These are phyloP conservation scores for Parnassius mnemosyne DNA, from an alignment of 2,888 invertebrate genomes.

Conservation along the genomic window DNA sequence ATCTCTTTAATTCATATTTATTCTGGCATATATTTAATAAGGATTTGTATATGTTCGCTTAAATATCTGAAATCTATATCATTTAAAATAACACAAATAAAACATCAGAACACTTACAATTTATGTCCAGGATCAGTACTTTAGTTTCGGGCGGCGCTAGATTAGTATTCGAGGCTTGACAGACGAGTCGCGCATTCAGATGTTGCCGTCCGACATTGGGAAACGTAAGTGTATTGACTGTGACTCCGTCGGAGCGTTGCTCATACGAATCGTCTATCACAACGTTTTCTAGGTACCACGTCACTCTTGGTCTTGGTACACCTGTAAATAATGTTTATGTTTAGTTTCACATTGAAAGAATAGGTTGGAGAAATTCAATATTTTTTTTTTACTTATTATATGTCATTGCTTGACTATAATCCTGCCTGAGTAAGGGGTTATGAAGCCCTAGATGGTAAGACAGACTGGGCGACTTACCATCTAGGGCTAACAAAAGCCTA, in stretches of 20 bases:
- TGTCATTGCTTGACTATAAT: no score
- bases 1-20: no score
- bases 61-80: background rate
- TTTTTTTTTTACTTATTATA: no score
- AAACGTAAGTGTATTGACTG: conserved; percentile 89
- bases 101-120: conserved; percentile 83
- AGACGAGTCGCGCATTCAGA: conserved; percentile 89
- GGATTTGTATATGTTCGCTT: background rate
- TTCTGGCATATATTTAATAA: no score
- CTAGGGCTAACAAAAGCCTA: no score
- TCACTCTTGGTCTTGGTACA: conserved; percentile 87
- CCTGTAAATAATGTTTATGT: conserved; percentile 65
- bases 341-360: background rate
- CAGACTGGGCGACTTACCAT: no score
- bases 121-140: conserved; percentile 90
- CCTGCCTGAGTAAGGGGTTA: no score
- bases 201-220: conserved; percentile 91
- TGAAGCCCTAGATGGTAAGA: no score
- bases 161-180: conserved; percentile 93
- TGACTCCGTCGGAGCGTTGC: conserved; percentile 83
- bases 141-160: conserved; percentile 88
- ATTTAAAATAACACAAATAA: background rate
- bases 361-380: no score
- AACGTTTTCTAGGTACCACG: conserved; percentile 92
- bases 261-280: conserved; percentile 92